phyloP scores from a whole-genome alignment of 2,113 vertebrate species.

The Gobio gobio region DNA sequence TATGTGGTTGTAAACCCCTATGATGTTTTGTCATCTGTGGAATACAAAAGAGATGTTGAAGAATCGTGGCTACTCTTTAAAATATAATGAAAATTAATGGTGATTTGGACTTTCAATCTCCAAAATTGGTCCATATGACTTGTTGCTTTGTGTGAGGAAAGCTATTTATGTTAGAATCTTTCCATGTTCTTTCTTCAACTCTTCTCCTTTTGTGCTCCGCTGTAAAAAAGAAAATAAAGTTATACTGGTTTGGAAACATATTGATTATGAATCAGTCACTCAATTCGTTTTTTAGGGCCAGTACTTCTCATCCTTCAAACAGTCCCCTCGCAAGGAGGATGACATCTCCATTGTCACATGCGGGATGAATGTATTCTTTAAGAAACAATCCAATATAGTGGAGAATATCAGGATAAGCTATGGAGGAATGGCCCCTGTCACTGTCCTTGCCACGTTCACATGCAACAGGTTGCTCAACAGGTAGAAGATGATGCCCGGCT shows the following conservation, averaged over 20 bases:
- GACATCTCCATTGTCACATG: slow-evolving; percentile 94
- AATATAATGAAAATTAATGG: background rate
- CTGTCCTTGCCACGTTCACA: slow-evolving; percentile 82
- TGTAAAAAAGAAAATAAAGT: too few relatives aligned
- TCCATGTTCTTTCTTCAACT: too few relatives aligned
- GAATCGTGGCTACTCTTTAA: background rate
- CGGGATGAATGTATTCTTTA: slow-evolving; percentile 88
- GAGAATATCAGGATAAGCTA: slow-evolving; percentile 85
- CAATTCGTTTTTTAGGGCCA: slow-evolving; percentile 76
- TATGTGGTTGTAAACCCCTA: background rate
- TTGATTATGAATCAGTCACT: background rate
- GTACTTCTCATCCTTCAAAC: slow-evolving; percentile 92
- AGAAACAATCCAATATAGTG: slow-evolving; percentile 71
- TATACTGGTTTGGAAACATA: too few relatives aligned
- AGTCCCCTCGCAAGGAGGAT: slow-evolving; percentile 90
- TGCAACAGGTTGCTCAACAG: slow-evolving; percentile 76
- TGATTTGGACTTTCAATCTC: background rate
- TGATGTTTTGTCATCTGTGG: background rate
- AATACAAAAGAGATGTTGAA: background rate
- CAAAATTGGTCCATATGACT: background rate
- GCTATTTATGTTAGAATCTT: too few relatives aligned
- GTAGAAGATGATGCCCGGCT: slow-evolving; percentile 64
- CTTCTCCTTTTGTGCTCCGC: too few relatives aligned
- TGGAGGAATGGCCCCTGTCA: slow-evolving; percentile 91
- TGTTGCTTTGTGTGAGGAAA: too few relatives aligned